phyloP scores from a whole-genome alignment of 2,797 vertebrate genomes.

The Austrolebias charrua region DNA sequence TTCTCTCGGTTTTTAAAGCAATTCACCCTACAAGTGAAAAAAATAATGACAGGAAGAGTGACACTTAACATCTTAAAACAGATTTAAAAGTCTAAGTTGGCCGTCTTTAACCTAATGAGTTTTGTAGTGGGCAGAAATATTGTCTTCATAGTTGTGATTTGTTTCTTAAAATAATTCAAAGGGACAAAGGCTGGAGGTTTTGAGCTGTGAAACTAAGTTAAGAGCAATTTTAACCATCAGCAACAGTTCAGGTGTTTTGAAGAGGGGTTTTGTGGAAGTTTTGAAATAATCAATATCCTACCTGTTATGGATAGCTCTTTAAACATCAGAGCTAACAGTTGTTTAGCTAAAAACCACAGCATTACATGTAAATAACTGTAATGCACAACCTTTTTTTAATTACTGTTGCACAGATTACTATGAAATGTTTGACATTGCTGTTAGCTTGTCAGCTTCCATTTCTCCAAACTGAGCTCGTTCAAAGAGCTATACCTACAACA shows the following conservation, averaged over 20 bases:
- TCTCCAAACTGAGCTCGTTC: neutral
- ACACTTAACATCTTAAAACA: constrained; percentile 46
- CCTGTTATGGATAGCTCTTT: neutral
- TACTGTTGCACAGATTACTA: no score
- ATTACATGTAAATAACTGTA: no score
- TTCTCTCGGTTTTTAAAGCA: constrained; percentile 64
- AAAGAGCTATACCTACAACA: neutral
- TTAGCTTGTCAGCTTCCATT: no score
- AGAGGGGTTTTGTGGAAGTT: neutral
- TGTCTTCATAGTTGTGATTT: constrained; percentile 42
- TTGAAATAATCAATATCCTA: neutral
- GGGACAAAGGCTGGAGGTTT: constrained; percentile 32
- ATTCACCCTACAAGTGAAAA: constrained; percentile 47
- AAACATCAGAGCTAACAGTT: constrained; percentile 5
- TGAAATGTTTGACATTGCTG: no score
- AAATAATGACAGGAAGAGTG: constrained; percentile 33
- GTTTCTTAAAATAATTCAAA: constrained; percentile 53
- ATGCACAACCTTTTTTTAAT: no score
- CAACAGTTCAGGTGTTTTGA: neutral
- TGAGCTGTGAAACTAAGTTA: constrained; percentile 36
- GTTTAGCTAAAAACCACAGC: no score
- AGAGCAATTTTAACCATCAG: constrained; percentile 46
- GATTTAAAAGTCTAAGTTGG: constrained; percentile 46
- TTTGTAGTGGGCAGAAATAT: constrained; percentile 39
- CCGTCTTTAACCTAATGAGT: constrained; percentile 60